Evolutionary conservation across 1,140 invertebrate genomes (phyloP).

Genomic region (Littorina saxatilis): DNA sequence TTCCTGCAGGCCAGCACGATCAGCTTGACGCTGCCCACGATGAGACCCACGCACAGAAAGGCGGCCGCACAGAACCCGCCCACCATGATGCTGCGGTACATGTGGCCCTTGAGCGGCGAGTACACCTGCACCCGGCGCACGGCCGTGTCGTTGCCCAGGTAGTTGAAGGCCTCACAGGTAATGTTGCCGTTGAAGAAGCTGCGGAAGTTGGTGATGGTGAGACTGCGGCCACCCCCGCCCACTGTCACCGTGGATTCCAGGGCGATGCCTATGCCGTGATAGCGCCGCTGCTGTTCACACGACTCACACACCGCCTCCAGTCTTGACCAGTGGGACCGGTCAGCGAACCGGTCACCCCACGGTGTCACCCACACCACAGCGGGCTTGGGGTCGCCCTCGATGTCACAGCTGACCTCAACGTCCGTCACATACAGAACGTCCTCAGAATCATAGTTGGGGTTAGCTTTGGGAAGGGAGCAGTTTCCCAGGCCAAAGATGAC

Average conservation of each 20-base stretch:
- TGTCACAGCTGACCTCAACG: slow-evolving; percentile 53
- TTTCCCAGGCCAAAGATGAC: slow-evolving; percentile 39
- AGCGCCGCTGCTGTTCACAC: slow-evolving; percentile 23
- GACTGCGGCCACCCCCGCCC: slow-evolving; percentile 35
- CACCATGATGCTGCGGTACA: slow-evolving; percentile 51
- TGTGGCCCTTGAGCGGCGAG: slow-evolving; percentile 33
- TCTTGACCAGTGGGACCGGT: slow-evolving; percentile 24
- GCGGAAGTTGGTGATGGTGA: slow-evolving; percentile 57
- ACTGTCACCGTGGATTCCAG: slow-evolving; percentile 39
- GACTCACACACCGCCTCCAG: slow-evolving; percentile 38
- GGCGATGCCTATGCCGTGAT: slow-evolving; percentile 43
- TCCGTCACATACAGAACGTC: slow-evolving; percentile 37
- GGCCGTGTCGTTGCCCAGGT: slow-evolving; percentile 51
- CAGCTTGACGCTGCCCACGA: slow-evolving; percentile 58
- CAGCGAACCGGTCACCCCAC: slow-evolving; percentile 58
- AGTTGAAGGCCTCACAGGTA: slow-evolving; percentile 61
- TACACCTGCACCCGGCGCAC: slow-evolving; percentile 44
- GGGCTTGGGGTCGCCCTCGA: slow-evolving; percentile 49
- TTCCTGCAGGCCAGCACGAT: slow-evolving; percentile 27
- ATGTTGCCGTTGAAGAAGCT: slow-evolving; percentile 63
- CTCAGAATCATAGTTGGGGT: slow-evolving; percentile 27
- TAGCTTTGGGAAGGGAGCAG: slow-evolving; percentile 53
- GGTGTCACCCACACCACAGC: slow-evolving; percentile 67
- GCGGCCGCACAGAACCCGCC: slow-evolving; percentile 48
- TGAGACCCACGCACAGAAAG: slow-evolving; percentile 52